These are phyloP conservation scores for Scaptodrosophila latifasciaeformis DNA, from an alignment of 2,888 invertebrate species.

Conservation along the genomic window DNA sequence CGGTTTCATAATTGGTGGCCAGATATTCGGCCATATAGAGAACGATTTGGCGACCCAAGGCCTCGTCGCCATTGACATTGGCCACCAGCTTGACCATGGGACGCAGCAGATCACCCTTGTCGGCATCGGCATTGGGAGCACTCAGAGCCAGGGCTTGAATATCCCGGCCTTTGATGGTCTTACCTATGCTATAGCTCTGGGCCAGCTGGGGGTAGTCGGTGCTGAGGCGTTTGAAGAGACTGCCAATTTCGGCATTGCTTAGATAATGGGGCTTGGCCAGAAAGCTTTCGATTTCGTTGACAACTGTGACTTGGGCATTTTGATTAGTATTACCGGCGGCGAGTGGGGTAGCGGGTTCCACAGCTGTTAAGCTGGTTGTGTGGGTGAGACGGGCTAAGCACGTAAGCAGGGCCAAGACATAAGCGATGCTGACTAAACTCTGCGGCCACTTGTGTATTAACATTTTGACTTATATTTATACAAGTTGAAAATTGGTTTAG, in stretches of 20 bases:
- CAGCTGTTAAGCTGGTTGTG: not conserved
- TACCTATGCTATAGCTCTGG: slow-evolving; percentile 85
- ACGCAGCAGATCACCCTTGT: slow-evolving; percentile 77
- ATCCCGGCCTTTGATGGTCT: slow-evolving; percentile 86
- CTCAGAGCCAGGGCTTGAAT: slow-evolving; percentile 84
- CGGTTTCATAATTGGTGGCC: slow-evolving; percentile 82
- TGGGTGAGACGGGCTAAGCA: slow-evolving; percentile 17
- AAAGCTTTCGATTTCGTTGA: slow-evolving; percentile 58
- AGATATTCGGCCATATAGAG: slow-evolving; percentile 89
- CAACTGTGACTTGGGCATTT: slow-evolving; percentile 37
- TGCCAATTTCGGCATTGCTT: slow-evolving; percentile 81
- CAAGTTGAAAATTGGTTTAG: not conserved
- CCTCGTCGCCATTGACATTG: slow-evolving; percentile 97
- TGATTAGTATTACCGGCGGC: not conserved
- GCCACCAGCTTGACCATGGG: slow-evolving; percentile 95
- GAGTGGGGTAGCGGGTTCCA: not conserved
- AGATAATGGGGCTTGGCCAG: slow-evolving; percentile 78
- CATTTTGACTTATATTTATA: slow-evolving; percentile 27
- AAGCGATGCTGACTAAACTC: too few species aligned
- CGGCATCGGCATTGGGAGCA: slow-evolving; percentile 77
- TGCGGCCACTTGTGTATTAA: too few species aligned
- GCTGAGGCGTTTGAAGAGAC: slow-evolving; percentile 79
- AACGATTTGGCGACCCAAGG: slow-evolving; percentile 88
- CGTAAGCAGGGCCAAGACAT: slow-evolving; percentile 17
- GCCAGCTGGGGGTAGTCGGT: slow-evolving; percentile 81